Percentiles rank a stretch among this genome's conserved stretches.
Conservation (phyloP, 2,113 vertebrate genomes). For the Oryzias javanicus region DNA sequence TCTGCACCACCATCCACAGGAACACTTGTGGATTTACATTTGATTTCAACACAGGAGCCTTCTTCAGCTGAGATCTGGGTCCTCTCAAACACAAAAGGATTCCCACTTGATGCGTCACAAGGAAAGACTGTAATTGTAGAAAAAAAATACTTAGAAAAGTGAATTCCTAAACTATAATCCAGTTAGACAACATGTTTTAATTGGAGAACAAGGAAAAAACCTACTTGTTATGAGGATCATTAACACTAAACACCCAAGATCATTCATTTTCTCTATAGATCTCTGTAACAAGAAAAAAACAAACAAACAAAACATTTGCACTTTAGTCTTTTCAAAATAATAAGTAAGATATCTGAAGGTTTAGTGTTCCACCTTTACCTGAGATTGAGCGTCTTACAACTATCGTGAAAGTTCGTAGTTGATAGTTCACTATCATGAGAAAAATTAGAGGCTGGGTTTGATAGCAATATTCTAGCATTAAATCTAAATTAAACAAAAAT, state of each 20-base stretch:
- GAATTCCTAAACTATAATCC: not conserved
- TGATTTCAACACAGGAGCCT: constrained; percentile 38
- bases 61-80: too few relatives aligned
- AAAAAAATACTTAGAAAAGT: not conserved
- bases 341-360: too few relatives aligned
- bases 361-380: too few relatives aligned
- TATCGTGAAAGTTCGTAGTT: too few relatives aligned
- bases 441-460: too few relatives aligned
- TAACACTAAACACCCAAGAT: constrained; percentile 8
- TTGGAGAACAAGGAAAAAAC: not conserved
- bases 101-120: rapidly evolving
- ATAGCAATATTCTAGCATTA: too few relatives aligned
- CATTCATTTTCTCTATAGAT: constrained; percentile 10
- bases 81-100: too few relatives aligned
- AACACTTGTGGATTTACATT: rapidly evolving
- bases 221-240: constrained; percentile 27
- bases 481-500: too few relatives aligned
- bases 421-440: too few relatives aligned
- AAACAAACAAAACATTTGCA: too few relatives aligned
- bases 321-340: too few relatives aligned
- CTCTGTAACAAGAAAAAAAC: constrained; percentile 5
- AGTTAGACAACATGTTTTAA: not conserved
- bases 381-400: too few relatives aligned
- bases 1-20: rapidly evolving
- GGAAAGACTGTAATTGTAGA: constrained; percentile 17